Base-by-base conservation (phyloP, 2,113 vertebrate genomes). In the Syngnathoides biaculeatus region DNA sequence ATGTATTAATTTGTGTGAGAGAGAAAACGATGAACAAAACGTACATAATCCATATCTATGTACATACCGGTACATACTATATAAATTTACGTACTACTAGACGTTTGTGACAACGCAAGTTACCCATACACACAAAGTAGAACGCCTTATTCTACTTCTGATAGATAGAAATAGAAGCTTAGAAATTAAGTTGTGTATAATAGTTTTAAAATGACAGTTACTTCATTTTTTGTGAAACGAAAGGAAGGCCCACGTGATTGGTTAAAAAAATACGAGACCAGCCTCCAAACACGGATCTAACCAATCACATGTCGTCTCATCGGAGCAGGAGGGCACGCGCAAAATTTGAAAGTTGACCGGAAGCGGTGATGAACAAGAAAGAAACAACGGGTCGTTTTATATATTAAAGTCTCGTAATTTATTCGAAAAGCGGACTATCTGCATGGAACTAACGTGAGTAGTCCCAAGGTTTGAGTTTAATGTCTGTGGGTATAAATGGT, bases 301-400 rank as follows among this genome's bases (percentile, higher is more conserved):
- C 85, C 84, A 88, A 85, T 88, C 72, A 82, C 5, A 75, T 1
- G 4, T 14, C 26, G 1, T 0, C 8, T 63, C 45, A 64, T 65
- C 78, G 73, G 61, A 7, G 30, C 7, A 1, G 78, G 80, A 67
- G 67, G 75, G 8, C 39, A 86, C 81, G 90, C 90, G 91, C 90
- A 87, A 90, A 86, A 78, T 92, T 92, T 89, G 87, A 92, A 91
- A 87, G 86, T 88, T 67, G 1, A 75, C 88, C 83, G 89, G 91
- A 92, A 90, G 62, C 57, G 68, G 55, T 43, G 65, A 52, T 26
- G 0, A 66, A 20, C 8, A 2, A 56, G 48, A 72, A 26, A 64
- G 56, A 35, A 84, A 75, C 35, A 64, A 74, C 64, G 55, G 27
- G 17, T 2, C 19, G 0, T n/a, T 56, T 50, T 17, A 20, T 38